Evolutionary conservation across 2,888 invertebrate species (phyloP).

Genomic region (Lycocerus yunnanus): DNA sequence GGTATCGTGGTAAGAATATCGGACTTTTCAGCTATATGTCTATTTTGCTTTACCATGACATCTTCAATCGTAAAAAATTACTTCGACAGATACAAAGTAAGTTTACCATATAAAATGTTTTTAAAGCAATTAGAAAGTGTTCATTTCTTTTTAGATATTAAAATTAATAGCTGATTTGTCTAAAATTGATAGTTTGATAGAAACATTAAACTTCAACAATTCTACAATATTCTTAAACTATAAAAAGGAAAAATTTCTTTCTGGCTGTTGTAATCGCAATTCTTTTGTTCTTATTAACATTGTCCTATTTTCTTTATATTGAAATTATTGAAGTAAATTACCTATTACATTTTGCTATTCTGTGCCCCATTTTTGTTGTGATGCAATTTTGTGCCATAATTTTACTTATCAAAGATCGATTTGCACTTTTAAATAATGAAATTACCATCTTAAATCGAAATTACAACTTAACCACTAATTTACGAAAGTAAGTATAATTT

Average conservation of each 20-base stretch:
- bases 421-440: neutral
- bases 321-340: neutral
- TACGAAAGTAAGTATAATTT: neutral
- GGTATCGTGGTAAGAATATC: neutral
- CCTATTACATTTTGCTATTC: neutral
- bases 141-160: no score
- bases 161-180: neutral
- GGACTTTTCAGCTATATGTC: neutral
- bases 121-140: no score
- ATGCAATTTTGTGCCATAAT: neutral
- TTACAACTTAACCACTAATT: neutral
- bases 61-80: neutral
- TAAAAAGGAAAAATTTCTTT: neutral
- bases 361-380: neutral
- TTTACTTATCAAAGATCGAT: neutral
- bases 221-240: neutral
- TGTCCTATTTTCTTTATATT: neutral
- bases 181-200: neutral
- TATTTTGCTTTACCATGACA: neutral
- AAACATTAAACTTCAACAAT: neutral
- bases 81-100: neutral
- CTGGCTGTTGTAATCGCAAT: neutral
- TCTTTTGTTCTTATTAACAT: neutral
- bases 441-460: neutral
- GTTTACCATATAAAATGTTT: no score